A percentile compares a stretch with the other conserved stretches of the same genome.
Conservation (phyloP, 2,797 vertebrate species). For the Sebastes kiyomatsui region DNA sequence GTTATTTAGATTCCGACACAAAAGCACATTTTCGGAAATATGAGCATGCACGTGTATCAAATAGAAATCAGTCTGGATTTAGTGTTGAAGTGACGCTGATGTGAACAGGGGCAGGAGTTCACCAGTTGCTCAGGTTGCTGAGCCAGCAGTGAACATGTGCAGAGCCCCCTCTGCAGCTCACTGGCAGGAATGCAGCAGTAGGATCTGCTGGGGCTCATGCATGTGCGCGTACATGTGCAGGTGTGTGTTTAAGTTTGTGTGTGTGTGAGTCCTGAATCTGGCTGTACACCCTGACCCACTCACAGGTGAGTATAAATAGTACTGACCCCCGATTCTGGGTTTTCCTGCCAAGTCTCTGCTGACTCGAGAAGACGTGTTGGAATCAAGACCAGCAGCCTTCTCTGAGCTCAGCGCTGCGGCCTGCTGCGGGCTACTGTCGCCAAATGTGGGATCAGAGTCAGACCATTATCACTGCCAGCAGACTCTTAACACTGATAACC, state of each 20-base stretch:
- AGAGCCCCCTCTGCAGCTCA: conserved; percentile 74
- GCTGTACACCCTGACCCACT: conserved; percentile 57
- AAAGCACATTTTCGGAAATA: background rate
- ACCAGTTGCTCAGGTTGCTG: conserved; percentile 39
- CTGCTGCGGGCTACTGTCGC: background rate
- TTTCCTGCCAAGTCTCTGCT: conserved; percentile 37
- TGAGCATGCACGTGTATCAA: background rate
- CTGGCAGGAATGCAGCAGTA: conserved; percentile 28
- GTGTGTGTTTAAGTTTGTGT: background rate
- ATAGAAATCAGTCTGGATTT: background rate
- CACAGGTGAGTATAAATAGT: conserved; percentile 57
- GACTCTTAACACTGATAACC: background rate
- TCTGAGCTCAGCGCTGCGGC: background rate
- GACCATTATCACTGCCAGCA: conserved; percentile 5
- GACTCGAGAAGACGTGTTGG: conserved; percentile 8
- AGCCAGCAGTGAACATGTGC: conserved; percentile 47
- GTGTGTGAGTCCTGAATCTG: conserved; percentile 16
- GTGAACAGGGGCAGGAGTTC: background rate
- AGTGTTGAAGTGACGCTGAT: background rate
- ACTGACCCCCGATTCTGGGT: conserved; percentile 7
- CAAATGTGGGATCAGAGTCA: conserved; percentile 1
- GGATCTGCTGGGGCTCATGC: background rate
- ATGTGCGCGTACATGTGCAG: background rate
- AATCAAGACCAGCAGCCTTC: background rate
- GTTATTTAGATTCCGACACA: background rate